Evolutionary conservation across 2,113 vertebrate species (phyloP), one percentile per base, ranked within the genome.

Genomic region (Ammodytes dubius): DNA sequence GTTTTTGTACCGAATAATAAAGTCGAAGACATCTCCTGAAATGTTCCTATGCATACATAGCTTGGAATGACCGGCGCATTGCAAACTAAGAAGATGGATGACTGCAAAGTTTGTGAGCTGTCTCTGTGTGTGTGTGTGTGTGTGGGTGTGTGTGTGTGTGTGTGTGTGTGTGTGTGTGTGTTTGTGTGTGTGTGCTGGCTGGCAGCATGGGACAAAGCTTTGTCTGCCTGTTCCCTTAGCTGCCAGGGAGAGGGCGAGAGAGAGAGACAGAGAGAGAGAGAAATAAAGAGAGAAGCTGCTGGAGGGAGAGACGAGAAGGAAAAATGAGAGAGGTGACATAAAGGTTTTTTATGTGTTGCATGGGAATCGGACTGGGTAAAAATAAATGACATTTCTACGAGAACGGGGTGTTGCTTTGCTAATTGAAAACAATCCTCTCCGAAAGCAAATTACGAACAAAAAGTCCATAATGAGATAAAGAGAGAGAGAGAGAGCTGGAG

Each of bases 371-470:
- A 27, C 59, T 54, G 15, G 0, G 47, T 50, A 40, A 56, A 13
- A 19, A 19, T 39, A 35, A 12, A 54, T 67, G 6, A 39, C 60
- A 79, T 47, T 39, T 15, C 49, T n/a, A 19, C 47, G 56, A 67
- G 37, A 73, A 59, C 5, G 46, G 19, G 69, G 59, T 61, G 57
- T 46, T 35, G 52, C n/a, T 59, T 76, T 79, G 78, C 42, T 82
- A 78, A 88, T 69, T 85, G 66, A 81, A 87, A 88, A 89, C 75
- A 87, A 74, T 42, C n/a, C 27, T 69, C 50, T 67, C 39, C 66
- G 57, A 81, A 81, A 63, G 64, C 56, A 79, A 87, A 83, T 78
- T 79, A 76, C 27, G 52, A 79, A 68, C 70, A 52, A 60, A 86
- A 75, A 79, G 75, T 61, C 64, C 67, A 69, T 82, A 77, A 71